Evolutionary conservation across 2,888 invertebrate genomes (phyloP), one percentile per base, ranked within the genome.

Genomic region (Andrena chrysosceles): DNA sequence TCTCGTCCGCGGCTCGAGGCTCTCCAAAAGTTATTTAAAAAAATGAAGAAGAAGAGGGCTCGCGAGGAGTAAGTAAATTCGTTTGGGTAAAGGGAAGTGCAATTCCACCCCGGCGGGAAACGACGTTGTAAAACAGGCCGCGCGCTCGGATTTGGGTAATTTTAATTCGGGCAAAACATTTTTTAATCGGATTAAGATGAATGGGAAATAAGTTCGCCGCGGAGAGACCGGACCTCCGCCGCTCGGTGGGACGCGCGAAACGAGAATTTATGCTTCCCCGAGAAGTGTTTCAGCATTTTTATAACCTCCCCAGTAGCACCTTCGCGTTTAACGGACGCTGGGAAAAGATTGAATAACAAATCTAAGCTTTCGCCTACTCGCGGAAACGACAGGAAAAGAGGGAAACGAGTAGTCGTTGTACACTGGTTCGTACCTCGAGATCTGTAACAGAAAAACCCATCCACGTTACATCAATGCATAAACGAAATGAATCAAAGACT

Each of bases 261-360:
- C 56, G 80, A 62, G 81, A 49, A 79, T 81, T 81, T 81, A 81
- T 79, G 72, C 49, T 56, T 48, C 29, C 4, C 49, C 7, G 10
- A 10, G n/a, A 67, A 72, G 79, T 72, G 80, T 79, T 81, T 72
- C 63, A 79, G 72, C 79, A 72, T 79, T 72, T 81, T 81, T 79
- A 79, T 68, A 63, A 72, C 67, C 62, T 13, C 33, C 10, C 16
- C 52, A 54, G 80, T 56, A 78, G 62, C 80, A 78, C 35, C 56
- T 68, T 62, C 63, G 48, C 67, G 31, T 31, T 68, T 81, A 81
- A 79, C 81, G 48, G 33, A 48, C 42, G 31, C 66, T 23, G 70
- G 23, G 56, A 8, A 56, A 63, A 72, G 81, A 81, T 81, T 78
- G 79, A 67, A 71, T 66, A 79, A 79, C 52, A 71, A 78, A 78